Percentiles rank a stretch among this genome's conserved stretches.
Evolutionary conservation across 1,140 invertebrate genomes (phyloP).

Genomic region (Zophobas atratus): DNA sequence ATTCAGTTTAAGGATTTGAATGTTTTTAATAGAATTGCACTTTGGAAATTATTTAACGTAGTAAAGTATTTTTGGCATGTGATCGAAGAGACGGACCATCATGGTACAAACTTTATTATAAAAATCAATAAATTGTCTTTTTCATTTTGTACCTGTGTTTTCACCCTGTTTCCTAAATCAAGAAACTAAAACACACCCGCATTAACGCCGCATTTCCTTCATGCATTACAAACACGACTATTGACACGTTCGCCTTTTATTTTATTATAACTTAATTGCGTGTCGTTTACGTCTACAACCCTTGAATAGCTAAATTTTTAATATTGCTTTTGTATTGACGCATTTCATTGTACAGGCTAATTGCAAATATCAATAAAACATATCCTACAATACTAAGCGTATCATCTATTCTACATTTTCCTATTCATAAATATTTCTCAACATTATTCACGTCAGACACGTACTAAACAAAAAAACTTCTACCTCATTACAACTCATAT

Average conservation of each 20-base stretch:
- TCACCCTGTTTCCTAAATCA: conserved; percentile 18
- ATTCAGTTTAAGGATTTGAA: conserved; percentile 42
- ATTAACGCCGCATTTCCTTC: not conserved
- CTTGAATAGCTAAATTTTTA: conserved; percentile 27
- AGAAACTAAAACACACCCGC: not conserved
- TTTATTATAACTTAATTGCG: conserved; percentile 26
- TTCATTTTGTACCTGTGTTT: conserved; percentile 24
- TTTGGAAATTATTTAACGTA: conserved; percentile 40
- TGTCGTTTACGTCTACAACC: conserved; percentile 3
- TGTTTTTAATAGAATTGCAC: conserved; percentile 39
- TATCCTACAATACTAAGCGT: not conserved
- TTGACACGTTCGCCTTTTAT: conserved; percentile 12
- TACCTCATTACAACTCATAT: not conserved
- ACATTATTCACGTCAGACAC: not conserved
- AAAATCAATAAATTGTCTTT: conserved; percentile 43
- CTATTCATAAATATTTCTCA: too few relatives aligned
- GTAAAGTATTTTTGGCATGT: conserved; percentile 43
- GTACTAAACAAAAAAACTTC: not conserved
- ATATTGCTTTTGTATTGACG: conserved; percentile 14
- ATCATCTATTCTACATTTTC: too few relatives aligned
- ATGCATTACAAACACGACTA: not conserved
- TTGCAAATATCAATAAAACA: conserved; percentile 17
- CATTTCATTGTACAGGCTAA: conserved; percentile 20
- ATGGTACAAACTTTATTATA: conserved; percentile 46
- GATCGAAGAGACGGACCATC: conserved; percentile 38